Conservation (phyloP, 1,140 invertebrate genomes). For the Ceratosolen fusciceps region DNA sequence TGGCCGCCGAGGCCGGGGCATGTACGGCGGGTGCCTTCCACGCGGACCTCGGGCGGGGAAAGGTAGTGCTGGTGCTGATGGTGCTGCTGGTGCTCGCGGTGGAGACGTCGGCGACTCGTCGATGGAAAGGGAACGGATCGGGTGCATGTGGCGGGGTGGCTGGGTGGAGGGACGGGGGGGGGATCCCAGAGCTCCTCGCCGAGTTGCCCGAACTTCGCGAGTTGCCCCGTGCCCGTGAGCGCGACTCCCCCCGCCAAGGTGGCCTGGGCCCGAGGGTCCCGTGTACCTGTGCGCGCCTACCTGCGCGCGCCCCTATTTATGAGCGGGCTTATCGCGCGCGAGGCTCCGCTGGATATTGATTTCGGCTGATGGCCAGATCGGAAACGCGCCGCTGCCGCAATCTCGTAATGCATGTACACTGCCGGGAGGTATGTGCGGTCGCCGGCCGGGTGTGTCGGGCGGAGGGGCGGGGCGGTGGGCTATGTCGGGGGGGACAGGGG, state of each 20-base stretch:
- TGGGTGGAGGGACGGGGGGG: neutral
- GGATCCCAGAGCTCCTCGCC: neutral
- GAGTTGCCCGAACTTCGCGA: neutral
- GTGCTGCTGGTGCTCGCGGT: no score
- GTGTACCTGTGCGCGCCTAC: neutral
- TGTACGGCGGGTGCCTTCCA: no score
- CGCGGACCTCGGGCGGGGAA: no score
- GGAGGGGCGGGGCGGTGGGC: neutral
- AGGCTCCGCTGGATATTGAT: constrained; percentile 38
- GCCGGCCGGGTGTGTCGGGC: neutral
- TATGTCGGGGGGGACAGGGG: neutral
- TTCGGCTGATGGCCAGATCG: constrained; percentile 48
- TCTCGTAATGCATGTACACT: constrained; percentile 15
- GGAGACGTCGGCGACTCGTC: neutral
- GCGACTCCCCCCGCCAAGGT: neutral
- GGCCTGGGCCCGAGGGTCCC: neutral
- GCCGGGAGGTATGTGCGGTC: no score
- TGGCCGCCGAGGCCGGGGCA: neutral
- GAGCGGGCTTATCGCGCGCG: constrained; percentile 24
- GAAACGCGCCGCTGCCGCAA: constrained; percentile 33
- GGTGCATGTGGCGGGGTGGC: no score
- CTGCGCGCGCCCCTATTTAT: constrained; percentile 12
- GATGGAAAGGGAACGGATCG: neutral
- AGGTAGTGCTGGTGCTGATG: no score
- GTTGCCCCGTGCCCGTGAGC: neutral